Percentiles rank a stretch among this genome's conserved stretches.
phyloP scores from a whole-genome alignment of 2,113 vertebrate species.

The Ceyx cyanopectus region DNA sequence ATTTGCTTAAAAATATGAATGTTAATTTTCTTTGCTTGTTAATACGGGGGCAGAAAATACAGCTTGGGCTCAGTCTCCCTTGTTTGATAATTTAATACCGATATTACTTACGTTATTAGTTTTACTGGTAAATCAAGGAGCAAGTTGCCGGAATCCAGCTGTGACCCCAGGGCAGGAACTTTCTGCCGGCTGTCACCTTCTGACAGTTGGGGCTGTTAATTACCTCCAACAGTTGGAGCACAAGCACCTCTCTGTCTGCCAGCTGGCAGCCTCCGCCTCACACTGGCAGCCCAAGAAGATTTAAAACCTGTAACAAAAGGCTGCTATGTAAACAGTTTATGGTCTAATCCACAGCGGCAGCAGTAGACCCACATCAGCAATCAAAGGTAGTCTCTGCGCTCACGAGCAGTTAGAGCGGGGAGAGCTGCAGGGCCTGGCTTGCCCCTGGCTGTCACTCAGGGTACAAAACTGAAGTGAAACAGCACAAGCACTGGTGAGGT shows the following conservation, averaged over 20 bases:
- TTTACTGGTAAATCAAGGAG: conserved; percentile 80
- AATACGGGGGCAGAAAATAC: conserved; percentile 30
- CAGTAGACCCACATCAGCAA: conserved; percentile 64
- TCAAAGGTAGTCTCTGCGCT: conserved; percentile 63
- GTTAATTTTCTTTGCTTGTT: conserved; percentile 32
- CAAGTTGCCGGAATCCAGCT: conserved; percentile 81
- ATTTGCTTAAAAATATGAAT: conserved; percentile 3
- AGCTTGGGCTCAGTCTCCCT: conserved; percentile 16
- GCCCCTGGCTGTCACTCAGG: background rate
- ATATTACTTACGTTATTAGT: conserved; percentile 78
- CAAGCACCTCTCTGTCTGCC: conserved; percentile 85
- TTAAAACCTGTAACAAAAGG: conserved; percentile 84
- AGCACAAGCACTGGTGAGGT: background rate
- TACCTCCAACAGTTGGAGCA: conserved; percentile 78
- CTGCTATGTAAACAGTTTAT: conserved; percentile 84
- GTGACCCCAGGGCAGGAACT: conserved; percentile 82
- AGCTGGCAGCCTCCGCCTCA: conserved; percentile 77
- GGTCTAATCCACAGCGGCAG: conserved; percentile 75
- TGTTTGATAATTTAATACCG: conserved; percentile 75
- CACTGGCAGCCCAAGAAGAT: conserved; percentile 79
- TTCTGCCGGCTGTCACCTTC: conserved; percentile 83
- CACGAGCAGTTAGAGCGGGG: background rate
- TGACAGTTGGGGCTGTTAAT: conserved; percentile 83
- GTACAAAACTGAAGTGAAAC: background rate
- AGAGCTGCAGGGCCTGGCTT: background rate